These are phyloP conservation scores for Channa argus DNA, from an alignment of 2,113 vertebrate species.

Conservation along the genomic window DNA sequence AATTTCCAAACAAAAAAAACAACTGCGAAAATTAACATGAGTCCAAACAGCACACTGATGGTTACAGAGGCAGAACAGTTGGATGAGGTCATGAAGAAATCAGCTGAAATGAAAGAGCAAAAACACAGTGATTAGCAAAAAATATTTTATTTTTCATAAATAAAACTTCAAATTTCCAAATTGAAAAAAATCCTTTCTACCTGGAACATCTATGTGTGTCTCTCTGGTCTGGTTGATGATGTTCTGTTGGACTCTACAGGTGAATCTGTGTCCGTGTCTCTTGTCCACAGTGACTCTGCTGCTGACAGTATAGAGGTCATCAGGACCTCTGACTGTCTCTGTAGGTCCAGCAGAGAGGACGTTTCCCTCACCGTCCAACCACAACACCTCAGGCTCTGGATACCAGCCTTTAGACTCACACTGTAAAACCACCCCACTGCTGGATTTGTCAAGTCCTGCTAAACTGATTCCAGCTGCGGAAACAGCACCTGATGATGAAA, in stretches of 20 bases:
- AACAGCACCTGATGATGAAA: not conserved
- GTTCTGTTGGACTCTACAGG: too few relatives aligned
- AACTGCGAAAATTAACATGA: not conserved
- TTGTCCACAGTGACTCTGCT: constrained; percentile 3
- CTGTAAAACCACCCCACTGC: too few relatives aligned
- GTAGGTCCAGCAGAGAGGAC: constrained; percentile 20
- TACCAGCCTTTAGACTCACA: constrained; percentile 16
- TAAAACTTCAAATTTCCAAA: too few relatives aligned
- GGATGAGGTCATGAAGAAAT: not conserved
- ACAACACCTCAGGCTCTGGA: constrained; percentile 28
- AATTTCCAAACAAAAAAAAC: not conserved
- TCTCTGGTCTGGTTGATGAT: too few relatives aligned
- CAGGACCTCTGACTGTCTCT: constrained; percentile 8
- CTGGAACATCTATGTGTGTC: too few relatives aligned
- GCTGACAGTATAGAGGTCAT: constrained; percentile 9
- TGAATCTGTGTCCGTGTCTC: too few relatives aligned
- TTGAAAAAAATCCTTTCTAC: too few relatives aligned
- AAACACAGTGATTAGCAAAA: not conserved
- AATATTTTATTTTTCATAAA: too few relatives aligned
- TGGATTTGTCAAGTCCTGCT: not conserved
- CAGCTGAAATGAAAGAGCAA: constrained; percentile 8
- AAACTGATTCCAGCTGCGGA: constrained; percentile 1
- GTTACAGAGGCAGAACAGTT: not conserved
- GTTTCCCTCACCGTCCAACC: constrained; percentile 18
- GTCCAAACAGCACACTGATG: not conserved